Percentiles rank a stretch among this genome's conserved stretches.
Evolutionary conservation across 2,113 vertebrate species (phyloP).

Genomic region (Rattus rattus): DNA sequence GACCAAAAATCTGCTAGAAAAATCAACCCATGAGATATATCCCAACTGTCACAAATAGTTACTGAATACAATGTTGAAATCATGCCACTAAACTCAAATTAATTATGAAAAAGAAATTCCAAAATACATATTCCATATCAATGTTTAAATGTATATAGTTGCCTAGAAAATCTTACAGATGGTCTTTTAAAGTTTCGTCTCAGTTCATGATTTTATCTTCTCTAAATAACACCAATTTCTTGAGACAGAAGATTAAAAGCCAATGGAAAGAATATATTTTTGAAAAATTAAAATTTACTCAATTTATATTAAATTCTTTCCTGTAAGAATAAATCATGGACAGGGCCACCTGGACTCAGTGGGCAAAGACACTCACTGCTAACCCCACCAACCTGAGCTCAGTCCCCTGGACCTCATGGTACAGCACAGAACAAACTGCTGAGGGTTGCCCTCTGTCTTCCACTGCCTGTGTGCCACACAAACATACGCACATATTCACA

Average conservation of each 20-base stretch:
- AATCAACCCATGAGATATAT: neutral
- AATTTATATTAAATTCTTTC: slow-evolving; percentile 1
- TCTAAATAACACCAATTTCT: neutral
- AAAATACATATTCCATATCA: slow-evolving; percentile 9
- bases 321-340: slow-evolving; percentile 19
- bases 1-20: slow-evolving; percentile 17
- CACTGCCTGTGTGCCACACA: neutral
- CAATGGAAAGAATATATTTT: neutral
- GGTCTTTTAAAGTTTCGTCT: neutral
- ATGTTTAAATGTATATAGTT: neutral
- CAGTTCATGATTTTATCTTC: neutral
- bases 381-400: neutral
- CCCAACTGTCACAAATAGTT: neutral
- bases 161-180: slow-evolving; percentile 9
- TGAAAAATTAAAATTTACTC: neutral
- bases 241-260: neutral
- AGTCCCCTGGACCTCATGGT: neutral
- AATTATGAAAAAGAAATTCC: slow-evolving; percentile 1
- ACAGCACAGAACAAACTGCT: neutral
- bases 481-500: neutral
- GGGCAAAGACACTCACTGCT: neutral
- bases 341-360: neutral
- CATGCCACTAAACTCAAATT: neutral
- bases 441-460: no score
- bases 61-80: slow-evolving; percentile 16